Conservation (phyloP, 2,113 vertebrate genomes). For the Leiothrix lutea region DNA sequence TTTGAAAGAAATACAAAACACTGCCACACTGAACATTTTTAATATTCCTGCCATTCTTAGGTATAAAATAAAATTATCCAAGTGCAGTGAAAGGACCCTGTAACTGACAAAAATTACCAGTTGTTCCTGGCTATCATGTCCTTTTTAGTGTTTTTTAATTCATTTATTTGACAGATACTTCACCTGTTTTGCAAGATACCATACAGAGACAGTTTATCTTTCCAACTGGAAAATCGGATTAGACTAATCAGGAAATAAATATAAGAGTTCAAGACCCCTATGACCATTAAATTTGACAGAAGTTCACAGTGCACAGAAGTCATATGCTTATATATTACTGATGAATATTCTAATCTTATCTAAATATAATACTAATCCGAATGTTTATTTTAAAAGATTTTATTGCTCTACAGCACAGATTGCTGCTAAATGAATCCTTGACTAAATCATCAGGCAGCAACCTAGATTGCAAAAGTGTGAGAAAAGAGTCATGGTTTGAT, state of each 20-base stretch:
- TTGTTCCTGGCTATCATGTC: background rate
- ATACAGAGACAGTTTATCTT: background rate
- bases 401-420: background rate
- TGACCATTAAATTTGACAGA: background rate
- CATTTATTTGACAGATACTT: background rate
- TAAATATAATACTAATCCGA: background rate
- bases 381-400: background rate
- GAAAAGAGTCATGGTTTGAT: background rate
- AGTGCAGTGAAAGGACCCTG: background rate
- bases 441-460: background rate
- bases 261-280: background rate
- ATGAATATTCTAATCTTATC: background rate
- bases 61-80: slow-evolving; percentile 9
- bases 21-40: background rate
- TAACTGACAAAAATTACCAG: background rate
- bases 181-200: background rate
- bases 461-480: background rate
- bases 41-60: slow-evolving; percentile 17
- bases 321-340: background rate
- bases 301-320: background rate
- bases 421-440: background rate
- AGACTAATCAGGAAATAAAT: background rate
- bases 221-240: slow-evolving; percentile 9
- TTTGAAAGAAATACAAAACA: slow-evolving; percentile 23
- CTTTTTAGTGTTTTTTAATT: slow-evolving; percentile 9